Percentiles rank a stretch among this genome's conserved stretches.
Conservation (phyloP, 2,797 vertebrate genomes). For the Enteromius afrohamiltoni region DNA sequence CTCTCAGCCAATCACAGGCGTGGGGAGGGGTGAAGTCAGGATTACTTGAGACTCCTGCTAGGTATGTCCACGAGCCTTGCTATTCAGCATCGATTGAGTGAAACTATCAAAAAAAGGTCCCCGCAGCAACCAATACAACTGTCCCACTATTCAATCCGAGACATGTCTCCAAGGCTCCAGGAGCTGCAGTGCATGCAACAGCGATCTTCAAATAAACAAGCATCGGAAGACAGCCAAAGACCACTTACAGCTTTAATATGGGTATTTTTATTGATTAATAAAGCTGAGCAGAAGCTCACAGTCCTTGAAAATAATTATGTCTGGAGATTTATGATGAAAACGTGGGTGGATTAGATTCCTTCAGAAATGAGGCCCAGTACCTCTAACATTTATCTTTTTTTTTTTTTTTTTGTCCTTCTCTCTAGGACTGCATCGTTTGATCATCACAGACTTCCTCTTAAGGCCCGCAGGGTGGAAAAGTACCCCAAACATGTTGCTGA, state of each 20-base stretch:
- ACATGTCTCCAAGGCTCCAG: slow-evolving; percentile 18
- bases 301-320: slow-evolving; percentile 51
- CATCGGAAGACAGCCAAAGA: slow-evolving; percentile 53
- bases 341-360: slow-evolving; percentile 34
- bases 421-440: not conserved
- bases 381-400: slow-evolving; percentile 3
- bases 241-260: slow-evolving; percentile 39
- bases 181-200: slow-evolving; percentile 49
- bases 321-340: slow-evolving; percentile 45
- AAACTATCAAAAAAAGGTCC: slow-evolving; percentile 12
- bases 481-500: not conserved
- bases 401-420: not conserved
- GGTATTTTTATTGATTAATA: slow-evolving; percentile 50
- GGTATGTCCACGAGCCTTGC: slow-evolving; percentile 16
- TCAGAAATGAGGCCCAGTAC: slow-evolving; percentile 29
- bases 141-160: slow-evolving; percentile 4
- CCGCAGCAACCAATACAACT: slow-evolving; percentile 26
- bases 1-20: slow-evolving; percentile 38
- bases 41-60: slow-evolving; percentile 23
- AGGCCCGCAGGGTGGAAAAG: slow-evolving; percentile 1
- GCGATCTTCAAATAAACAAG: slow-evolving; percentile 37
- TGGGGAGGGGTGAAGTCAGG: slow-evolving; percentile 23
- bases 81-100: slow-evolving; percentile 11
- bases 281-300: slow-evolving; percentile 30
- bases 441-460: not conserved